Percentiles rank a stretch among this genome's conserved stretches.
Conservation (phyloP, 2,797 vertebrate genomes). For the Meriones psammophilus region DNA sequence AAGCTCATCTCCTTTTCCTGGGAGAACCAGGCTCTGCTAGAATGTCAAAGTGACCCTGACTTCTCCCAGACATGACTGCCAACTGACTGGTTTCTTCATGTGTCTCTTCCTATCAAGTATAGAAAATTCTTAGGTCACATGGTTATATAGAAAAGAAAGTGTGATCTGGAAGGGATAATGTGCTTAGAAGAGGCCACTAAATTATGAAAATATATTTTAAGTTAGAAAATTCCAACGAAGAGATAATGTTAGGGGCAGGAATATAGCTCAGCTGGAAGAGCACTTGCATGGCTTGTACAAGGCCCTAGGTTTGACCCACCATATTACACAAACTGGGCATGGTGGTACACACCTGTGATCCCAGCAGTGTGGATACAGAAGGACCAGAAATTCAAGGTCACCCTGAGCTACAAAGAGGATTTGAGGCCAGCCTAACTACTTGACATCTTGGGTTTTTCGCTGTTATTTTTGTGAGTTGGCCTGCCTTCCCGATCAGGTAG, state of each 20-base stretch:
- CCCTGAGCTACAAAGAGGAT: not conserved
- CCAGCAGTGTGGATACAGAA: not conserved
- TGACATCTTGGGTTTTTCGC: not conserved
- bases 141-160: not conserved
- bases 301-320: not conserved
- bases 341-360: not conserved
- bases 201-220: not conserved
- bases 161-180: not conserved
- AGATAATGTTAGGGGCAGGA: not conserved
- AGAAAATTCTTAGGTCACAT: not conserved
- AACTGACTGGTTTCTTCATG: accelerated
- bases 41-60: accelerated
- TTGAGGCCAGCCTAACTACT: not conserved
- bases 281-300: not conserved
- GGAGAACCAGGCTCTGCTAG: too few relatives aligned
- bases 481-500: too few relatives aligned
- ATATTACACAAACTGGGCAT: not conserved
- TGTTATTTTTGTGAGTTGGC: too few relatives aligned
- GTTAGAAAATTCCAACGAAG: not conserved
- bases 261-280: not conserved
- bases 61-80: not conserved
- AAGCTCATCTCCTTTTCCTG: not conserved
- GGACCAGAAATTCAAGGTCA: not conserved
- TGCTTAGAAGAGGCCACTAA: too few relatives aligned
- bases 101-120: not conserved